These are phyloP conservation scores for Helicoverpa zea DNA, from an alignment of 1,140 invertebrate genomes.

Conservation along the genomic window DNA sequence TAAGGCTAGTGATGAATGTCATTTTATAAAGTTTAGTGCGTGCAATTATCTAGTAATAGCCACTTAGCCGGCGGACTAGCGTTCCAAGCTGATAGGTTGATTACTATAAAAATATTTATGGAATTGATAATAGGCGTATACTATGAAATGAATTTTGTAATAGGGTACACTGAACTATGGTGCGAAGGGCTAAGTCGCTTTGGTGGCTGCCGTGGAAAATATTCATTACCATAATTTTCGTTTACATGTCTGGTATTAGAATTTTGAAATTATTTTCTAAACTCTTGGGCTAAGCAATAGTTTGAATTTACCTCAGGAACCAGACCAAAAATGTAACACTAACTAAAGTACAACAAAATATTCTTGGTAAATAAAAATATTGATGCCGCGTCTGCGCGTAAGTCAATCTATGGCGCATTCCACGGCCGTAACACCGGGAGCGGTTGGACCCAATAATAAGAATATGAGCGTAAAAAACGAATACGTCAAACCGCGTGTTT, in stretches of 20 bases:
- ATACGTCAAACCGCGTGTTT: slow-evolving; percentile 74
- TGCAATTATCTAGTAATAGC: slow-evolving; percentile 69
- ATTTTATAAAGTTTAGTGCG: slow-evolving; percentile 67
- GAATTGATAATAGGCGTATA: slow-evolving; percentile 56
- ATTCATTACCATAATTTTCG: not conserved
- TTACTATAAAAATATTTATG: slow-evolving; percentile 75
- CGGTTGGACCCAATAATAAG: slow-evolving; percentile 83
- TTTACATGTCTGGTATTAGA: not conserved
- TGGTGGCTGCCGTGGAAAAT: not conserved
- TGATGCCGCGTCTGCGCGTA: slow-evolving; percentile 66
- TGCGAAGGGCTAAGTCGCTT: slow-evolving; percentile 14
- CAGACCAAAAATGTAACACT: not conserved
- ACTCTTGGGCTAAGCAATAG: no score
- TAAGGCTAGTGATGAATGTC: slow-evolving; percentile 64
- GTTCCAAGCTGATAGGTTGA: slow-evolving; percentile 72
- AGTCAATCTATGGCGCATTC: slow-evolving; percentile 80
- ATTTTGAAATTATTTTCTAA: not conserved
- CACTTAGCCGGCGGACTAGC: slow-evolving; percentile 57
- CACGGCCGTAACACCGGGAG: slow-evolving; percentile 85
- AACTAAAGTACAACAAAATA: slow-evolving; percentile 1
- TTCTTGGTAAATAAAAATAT: slow-evolving; percentile 12
- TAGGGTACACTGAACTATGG: slow-evolving; percentile 43
- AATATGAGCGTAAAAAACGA: slow-evolving; percentile 85
- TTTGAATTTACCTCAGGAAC: not conserved
- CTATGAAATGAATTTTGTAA: slow-evolving; percentile 55